Evolutionary conservation across 2,113 vertebrate genomes (phyloP).

Genomic region (Brachirus orientalis): DNA sequence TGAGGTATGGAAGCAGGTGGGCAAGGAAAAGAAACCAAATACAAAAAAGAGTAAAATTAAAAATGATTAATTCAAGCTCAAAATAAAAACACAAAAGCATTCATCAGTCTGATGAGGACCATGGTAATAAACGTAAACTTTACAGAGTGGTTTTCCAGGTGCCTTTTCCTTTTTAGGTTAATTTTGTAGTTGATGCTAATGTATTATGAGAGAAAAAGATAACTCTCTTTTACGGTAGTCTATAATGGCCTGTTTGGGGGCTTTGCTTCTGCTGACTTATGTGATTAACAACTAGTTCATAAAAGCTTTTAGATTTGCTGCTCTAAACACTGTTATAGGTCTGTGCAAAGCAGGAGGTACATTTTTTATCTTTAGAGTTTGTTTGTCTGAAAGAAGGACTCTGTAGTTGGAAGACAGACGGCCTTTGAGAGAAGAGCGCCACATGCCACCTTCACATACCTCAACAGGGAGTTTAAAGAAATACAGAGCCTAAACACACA

Average conservation of each 20-base stretch:
- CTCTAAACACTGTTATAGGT: slow-evolving; percentile 28
- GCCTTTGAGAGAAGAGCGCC: slow-evolving; percentile 9
- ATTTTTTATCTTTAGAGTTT: slow-evolving; percentile 40
- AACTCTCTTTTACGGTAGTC: slow-evolving; percentile 13
- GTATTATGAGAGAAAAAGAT: slow-evolving; percentile 24
- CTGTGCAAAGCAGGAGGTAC: slow-evolving; percentile 17
- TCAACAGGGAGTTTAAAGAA: not conserved
- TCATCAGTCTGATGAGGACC: not conserved
- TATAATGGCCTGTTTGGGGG: slow-evolving; percentile 1
- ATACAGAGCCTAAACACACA: slow-evolving; percentile 15
- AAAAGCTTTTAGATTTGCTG: slow-evolving; percentile 24
- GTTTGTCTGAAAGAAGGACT: slow-evolving; percentile 30
- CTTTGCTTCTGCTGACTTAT: not conserved
- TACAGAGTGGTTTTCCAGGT: not conserved
- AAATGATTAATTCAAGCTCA: not conserved
- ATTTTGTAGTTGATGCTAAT: slow-evolving; percentile 2
- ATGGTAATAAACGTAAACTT: slow-evolving; percentile 4
- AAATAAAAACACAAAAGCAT: not conserved
- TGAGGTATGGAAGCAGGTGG: not conserved
- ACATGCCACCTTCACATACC: slow-evolving; percentile 31
- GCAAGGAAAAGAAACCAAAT: not conserved
- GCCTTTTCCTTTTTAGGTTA: not conserved
- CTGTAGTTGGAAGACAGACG: too few species aligned
- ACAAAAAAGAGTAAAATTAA: not conserved
- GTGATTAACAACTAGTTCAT: slow-evolving; percentile 51